Evolutionary conservation across 2,113 vertebrate genomes (phyloP).

Genomic region (Cryptomyrus ogoouensis): DNA sequence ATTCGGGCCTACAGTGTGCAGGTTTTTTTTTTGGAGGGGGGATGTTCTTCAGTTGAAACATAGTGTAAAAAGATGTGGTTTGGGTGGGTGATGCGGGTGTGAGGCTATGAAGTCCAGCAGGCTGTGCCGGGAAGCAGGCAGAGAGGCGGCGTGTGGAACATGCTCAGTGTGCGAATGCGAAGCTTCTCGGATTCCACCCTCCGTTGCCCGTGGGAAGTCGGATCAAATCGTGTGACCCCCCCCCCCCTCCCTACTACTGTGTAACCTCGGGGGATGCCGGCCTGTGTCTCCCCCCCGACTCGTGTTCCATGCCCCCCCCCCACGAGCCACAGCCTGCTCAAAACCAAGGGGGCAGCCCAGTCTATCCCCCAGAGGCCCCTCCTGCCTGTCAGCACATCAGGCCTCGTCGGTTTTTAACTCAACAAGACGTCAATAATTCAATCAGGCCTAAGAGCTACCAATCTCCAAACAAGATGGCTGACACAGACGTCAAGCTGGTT

Average conservation of each 20-base stretch:
- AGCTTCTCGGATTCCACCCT: background rate
- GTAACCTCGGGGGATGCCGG: background rate
- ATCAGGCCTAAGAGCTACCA: background rate
- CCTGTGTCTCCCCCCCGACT: background rate
- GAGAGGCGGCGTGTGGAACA: background rate
- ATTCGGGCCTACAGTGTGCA: background rate
- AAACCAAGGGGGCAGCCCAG: background rate
- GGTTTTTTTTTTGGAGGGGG: background rate
- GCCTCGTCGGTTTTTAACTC: conserved; percentile 7
- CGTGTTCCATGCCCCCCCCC: background rate
- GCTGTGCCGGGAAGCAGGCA: background rate
- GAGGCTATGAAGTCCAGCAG: background rate
- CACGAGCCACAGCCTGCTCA: background rate
- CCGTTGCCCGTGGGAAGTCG: background rate
- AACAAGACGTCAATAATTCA: conserved; percentile 11
- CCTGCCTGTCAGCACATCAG: background rate
- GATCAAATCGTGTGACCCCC: background rate
- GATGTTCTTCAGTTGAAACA: background rate
- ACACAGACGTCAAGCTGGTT: conserved; percentile 18
- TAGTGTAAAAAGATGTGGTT: background rate
- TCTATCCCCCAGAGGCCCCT: background rate
- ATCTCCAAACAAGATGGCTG: background rate
- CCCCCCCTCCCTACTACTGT: background rate
- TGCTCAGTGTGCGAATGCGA: background rate
- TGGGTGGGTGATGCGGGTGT: background rate